Conservation (phyloP, 2,888 invertebrate species). For the Hyalella azteca region DNA sequence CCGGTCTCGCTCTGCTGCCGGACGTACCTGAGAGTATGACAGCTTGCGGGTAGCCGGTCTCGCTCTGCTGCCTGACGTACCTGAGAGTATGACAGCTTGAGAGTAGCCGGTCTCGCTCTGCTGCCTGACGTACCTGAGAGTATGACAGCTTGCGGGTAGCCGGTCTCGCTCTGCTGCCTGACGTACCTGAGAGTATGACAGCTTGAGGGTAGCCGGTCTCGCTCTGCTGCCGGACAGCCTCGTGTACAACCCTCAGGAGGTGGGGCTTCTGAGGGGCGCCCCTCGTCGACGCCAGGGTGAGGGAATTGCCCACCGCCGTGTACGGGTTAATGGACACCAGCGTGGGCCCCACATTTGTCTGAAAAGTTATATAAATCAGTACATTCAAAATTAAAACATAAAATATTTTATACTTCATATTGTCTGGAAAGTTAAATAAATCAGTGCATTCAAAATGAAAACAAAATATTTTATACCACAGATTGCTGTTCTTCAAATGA, state of each 20-base stretch:
- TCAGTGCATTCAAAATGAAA: too few relatives aligned
- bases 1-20: slow-evolving; percentile 94
- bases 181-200: slow-evolving; percentile 82
- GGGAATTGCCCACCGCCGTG: slow-evolving; percentile 83
- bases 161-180: slow-evolving; percentile 75
- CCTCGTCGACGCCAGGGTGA: slow-evolving; percentile 82
- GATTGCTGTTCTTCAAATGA: too few relatives aligned
- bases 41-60: slow-evolving; percentile 94
- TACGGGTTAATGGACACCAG: slow-evolving; percentile 88
- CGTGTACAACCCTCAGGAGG: slow-evolving; percentile 85
- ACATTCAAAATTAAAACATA: too few relatives aligned
- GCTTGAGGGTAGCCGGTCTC: slow-evolving; percentile 96
- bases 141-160: slow-evolving; percentile 93
- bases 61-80: slow-evolving; percentile 90
- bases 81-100: slow-evolving; percentile 69
- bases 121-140: slow-evolving; percentile 89
- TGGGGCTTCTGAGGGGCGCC: slow-evolving; percentile 78
- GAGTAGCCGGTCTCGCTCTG: slow-evolving; percentile 95
- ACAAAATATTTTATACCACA: too few relatives aligned
- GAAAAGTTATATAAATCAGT: slow-evolving; percentile 62
- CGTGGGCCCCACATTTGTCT: slow-evolving; percentile 93
- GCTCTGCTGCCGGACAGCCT: slow-evolving; percentile 89
- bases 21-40: slow-evolving; percentile 87
- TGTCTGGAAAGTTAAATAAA: too few relatives aligned
- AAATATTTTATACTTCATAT: too few relatives aligned